phyloP scores from a whole-genome alignment of 2,888 invertebrate genomes.

The Parnassius mnemosyne region DNA sequence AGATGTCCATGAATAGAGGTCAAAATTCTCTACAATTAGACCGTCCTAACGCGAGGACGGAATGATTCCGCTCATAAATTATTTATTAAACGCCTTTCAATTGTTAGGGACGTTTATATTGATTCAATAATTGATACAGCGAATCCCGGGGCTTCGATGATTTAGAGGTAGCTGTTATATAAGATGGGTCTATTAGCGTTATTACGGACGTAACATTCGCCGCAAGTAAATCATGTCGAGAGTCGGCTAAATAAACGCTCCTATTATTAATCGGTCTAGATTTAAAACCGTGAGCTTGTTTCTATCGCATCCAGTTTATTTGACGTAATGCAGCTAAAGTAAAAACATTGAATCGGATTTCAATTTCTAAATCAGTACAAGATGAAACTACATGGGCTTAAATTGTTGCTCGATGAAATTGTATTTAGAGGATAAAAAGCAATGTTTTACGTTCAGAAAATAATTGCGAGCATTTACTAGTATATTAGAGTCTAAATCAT shows the following conservation, averaged over 20 bases:
- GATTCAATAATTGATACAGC: conserved; percentile 34
- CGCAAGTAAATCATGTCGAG: conserved; percentile 8
- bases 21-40: conserved; percentile 54
- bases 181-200: conserved; percentile 10
- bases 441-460: neutral
- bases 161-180: conserved; percentile 31
- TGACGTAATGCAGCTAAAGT: neutral
- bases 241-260: conserved; percentile 3
- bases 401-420: conserved; percentile 5
- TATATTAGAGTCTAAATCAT: conserved; percentile 3
- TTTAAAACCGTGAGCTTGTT: conserved; percentile 9
- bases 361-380: conserved; percentile 2
- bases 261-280: conserved; percentile 11
- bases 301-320: neutral
- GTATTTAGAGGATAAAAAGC: conserved; percentile 13
- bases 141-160: conserved; percentile 16
- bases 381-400: neutral
- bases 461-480: conserved; percentile 6
- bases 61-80: conserved; percentile 46
- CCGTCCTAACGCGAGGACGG: conserved; percentile 29
- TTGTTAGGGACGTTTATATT: conserved; percentile 45
- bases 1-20: conserved; percentile 27
- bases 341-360: conserved; percentile 7
- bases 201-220: conserved; percentile 5
- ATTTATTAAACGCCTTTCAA: conserved; percentile 41